phyloP scores from a whole-genome alignment of 2,113 vertebrate species.

The Phalacrocorax carbo region DNA sequence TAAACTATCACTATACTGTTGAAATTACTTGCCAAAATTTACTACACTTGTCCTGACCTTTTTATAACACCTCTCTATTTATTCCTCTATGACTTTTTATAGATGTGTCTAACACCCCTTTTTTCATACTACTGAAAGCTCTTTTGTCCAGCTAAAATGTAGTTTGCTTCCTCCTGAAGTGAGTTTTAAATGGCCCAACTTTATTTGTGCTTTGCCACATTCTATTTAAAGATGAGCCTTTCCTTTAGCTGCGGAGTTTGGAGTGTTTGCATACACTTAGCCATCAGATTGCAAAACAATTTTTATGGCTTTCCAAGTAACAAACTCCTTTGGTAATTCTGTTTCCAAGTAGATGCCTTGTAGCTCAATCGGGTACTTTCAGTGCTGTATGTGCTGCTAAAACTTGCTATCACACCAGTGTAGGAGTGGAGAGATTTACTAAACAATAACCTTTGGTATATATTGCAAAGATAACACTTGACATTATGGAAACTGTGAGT shows the following conservation, averaged over 20 bases:
- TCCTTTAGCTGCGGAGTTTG: not conserved
- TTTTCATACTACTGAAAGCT: slow-evolving; percentile 11
- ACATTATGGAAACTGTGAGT: not conserved
- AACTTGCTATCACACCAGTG: not conserved
- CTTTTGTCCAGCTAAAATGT: not conserved
- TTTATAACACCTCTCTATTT: slow-evolving; percentile 17
- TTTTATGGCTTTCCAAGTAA: slow-evolving; percentile 14
- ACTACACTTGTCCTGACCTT: not conserved
- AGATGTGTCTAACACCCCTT: not conserved
- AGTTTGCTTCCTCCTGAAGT: not conserved
- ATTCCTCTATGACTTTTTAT: slow-evolving; percentile 40
- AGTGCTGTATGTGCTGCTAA: not conserved
- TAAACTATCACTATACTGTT: not conserved
- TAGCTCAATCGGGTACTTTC: not conserved
- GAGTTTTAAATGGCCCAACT: not conserved
- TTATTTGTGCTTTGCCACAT: not conserved
- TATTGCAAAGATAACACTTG: not conserved
- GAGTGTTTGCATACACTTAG: not conserved
- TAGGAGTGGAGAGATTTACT: not conserved
- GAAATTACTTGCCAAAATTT: not conserved
- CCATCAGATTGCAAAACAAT: not conserved
- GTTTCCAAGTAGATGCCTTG: not conserved
- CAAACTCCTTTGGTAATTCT: slow-evolving; percentile 23
- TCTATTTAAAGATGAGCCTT: slow-evolving; percentile 4
- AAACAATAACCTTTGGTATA: not conserved